Evolutionary conservation across 2,113 vertebrate genomes (phyloP), one percentile per base, ranked within the genome.

Genomic region (Urocitellus parryii): DNA sequence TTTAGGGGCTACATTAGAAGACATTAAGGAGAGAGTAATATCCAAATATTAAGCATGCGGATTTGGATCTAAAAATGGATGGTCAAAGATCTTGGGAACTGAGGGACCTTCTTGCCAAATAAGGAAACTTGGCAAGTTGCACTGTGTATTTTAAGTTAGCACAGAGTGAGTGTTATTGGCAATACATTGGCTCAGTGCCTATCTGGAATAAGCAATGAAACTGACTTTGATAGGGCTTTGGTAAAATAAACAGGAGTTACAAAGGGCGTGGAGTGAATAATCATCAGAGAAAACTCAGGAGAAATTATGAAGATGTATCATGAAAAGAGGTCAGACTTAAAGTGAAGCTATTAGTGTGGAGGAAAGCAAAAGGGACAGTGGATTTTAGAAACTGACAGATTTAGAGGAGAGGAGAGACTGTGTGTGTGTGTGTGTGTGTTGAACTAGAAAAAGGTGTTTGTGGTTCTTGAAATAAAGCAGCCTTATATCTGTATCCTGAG

Each of bases 31-130:
- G 93, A 85, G 63, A 94, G 51, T 96, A 94, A 5, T 95, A 85
- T 93, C 93, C 89, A 91, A 96, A 97, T 98, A 97, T 83, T 97
- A 98, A 96, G 88, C 80, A 67, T 45, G 77, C 97, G 94, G 95
- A 97, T 98, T 98, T 98, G 95, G 96, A 91, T 98, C 98, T 99
- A 98, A 99, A 99, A 98, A 98, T 98, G 98, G 98, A 97, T 98
- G 93, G 98, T 98, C 98, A 98, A 98, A 98, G 98, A 98, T 98
- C 98, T 98, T 98, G 98, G 98, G 98, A 98, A 98, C 97, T 98
- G 97, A 98, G 97, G 97, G 96, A 76, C 96, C 97, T 98, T 98
- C 98, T 98, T 98, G 97, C 98, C 98, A 98, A 99, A 99, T 98
- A 99, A 99, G 98, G 98, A 98, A 98, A 98, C 97, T 98, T 99